These are phyloP conservation scores for Gonatopus flavifemur DNA, from an alignment of 1,140 invertebrate species.

Conservation along the genomic window DNA sequence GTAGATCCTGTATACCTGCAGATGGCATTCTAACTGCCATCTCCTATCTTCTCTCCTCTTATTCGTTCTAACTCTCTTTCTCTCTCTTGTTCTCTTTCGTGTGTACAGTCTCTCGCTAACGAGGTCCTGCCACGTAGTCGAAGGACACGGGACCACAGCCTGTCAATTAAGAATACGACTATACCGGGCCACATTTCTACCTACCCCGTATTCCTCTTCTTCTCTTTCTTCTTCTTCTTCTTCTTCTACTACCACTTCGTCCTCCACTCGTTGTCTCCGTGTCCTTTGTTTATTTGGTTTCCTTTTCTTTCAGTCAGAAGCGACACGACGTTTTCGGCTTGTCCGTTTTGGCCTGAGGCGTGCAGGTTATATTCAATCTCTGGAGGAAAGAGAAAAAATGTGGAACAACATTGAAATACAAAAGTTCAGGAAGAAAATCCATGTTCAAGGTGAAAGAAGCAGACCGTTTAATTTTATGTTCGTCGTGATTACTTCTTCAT, in stretches of 20 bases:
- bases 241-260: slow-evolving; percentile 11
- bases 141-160: slow-evolving; percentile 51
- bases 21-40: slow-evolving; percentile 52
- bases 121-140: slow-evolving; percentile 54
- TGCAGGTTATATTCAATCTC: no score
- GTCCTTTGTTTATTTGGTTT: slow-evolving; percentile 14
- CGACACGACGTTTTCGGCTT: no score
- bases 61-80: slow-evolving; percentile 1
- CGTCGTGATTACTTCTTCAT: no score
- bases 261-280: slow-evolving; percentile 8
- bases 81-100: slow-evolving; percentile 10
- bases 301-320: slow-evolving; percentile 23
- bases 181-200: slow-evolving; percentile 54
- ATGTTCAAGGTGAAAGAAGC: no score
- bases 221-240: slow-evolving; percentile 11
- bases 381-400: no score
- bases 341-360: no score
- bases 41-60: slow-evolving; percentile 7
- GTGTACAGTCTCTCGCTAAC: slow-evolving; percentile 44
- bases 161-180: slow-evolving; percentile 59
- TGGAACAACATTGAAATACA: no score
- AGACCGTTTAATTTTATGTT: no score
- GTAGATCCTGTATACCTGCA: slow-evolving; percentile 44
- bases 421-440: no score
- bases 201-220: slow-evolving; percentile 22